phyloP scores from a whole-genome alignment of 2,113 vertebrate genomes.

The Platysternon megacephalum region DNA sequence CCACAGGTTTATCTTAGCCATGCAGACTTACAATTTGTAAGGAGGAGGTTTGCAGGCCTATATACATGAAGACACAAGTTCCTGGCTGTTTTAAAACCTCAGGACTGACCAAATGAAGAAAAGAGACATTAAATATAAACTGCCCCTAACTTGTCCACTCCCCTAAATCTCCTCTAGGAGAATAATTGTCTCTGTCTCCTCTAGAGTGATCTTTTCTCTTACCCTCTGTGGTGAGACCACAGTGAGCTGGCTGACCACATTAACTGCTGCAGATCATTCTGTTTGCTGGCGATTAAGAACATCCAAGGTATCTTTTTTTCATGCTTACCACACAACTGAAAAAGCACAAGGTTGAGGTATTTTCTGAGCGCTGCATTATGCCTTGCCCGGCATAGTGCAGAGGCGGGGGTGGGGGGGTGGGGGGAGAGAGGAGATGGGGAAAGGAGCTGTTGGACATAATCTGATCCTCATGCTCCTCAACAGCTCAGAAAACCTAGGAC shows the following conservation, averaged over 20 bases:
- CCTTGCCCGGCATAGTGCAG: background rate
- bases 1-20: constrained; percentile 39
- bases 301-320: background rate
- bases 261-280: background rate
- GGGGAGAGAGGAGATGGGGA: background rate
- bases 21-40: constrained; percentile 15
- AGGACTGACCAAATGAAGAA: background rate
- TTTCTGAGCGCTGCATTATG: background rate
- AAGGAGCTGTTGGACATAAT: constrained; percentile 1
- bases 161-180: background rate
- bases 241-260: constrained; percentile 43
- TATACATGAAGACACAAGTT: background rate
- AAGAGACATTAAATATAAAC: background rate
- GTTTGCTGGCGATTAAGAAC: background rate
- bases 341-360: background rate
- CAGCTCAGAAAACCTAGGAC: constrained; percentile 12
- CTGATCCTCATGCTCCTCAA: background rate
- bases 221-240: constrained; percentile 15
- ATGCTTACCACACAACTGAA: background rate
- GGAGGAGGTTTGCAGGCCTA: background rate
- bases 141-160: background rate
- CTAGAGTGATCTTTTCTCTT: constrained; percentile 4
- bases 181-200: background rate
- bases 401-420: accelerated
- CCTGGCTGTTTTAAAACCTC: constrained; percentile 9